Conservation (phyloP, 2,888 invertebrate species). For the Bugula neritina region DNA sequence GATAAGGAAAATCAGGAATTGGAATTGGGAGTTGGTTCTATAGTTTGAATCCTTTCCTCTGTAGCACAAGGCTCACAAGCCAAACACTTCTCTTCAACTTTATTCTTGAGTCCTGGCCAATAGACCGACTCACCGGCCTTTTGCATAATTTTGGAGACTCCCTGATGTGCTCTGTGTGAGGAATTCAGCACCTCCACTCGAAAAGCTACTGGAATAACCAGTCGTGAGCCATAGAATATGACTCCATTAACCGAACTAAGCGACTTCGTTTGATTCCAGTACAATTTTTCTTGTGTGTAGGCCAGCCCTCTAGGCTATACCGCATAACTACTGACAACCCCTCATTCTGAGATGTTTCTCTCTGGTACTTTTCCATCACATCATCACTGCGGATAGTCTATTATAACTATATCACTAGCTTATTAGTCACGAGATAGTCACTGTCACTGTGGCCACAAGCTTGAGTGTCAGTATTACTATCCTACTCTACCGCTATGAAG, state of each 20-base stretch:
- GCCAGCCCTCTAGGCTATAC: neutral
- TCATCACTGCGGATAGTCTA: neutral
- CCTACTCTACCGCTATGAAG: too few species aligned
- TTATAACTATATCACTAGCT: neutral
- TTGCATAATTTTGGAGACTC: neutral
- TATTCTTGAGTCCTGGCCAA: neutral
- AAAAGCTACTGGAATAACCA: neutral
- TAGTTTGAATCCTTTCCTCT: neutral
- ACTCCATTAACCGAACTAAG: neutral
- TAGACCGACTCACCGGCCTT: neutral
- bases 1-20: neutral
- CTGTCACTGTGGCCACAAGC: too few species aligned
- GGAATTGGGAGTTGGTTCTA: neutral
- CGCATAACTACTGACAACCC: neutral
- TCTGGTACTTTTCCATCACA: neutral
- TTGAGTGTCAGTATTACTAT: too few species aligned
- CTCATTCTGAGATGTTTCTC: neutral
- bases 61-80: neutral
- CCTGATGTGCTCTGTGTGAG: conserved; percentile 1
- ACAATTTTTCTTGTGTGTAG: neutral
- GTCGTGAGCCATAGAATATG: neutral
- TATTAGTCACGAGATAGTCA: too few species aligned
- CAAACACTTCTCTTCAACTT: neutral
- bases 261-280: neutral
- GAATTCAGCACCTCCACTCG: neutral